phyloP scores from a whole-genome alignment of 23 tunicate genomes.

The Corella eumyota region DNA sequence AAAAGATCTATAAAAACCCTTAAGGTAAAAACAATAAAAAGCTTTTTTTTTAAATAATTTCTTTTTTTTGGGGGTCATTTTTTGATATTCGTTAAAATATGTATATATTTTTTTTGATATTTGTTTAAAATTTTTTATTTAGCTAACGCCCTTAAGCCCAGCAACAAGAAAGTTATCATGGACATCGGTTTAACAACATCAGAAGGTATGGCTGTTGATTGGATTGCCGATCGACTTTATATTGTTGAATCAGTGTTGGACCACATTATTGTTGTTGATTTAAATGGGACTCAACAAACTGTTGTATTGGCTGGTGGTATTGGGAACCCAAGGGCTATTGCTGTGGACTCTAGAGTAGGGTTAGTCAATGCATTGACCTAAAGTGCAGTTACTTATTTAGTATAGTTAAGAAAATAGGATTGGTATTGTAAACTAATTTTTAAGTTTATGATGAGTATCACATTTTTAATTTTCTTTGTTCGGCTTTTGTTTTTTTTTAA shows the following conservation, averaged over 20 bases:
- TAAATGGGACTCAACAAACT: conserved; percentile 42
- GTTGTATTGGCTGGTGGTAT: conserved; percentile 55
- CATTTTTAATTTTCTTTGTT: too few species aligned
- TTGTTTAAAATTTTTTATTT: background rate
- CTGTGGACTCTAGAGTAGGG: conserved; percentile 70
- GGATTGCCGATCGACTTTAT: conserved; percentile 68
- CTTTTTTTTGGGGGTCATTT: too few species aligned
- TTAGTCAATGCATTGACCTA: conserved; percentile 1
- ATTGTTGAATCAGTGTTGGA: conserved; percentile 49
- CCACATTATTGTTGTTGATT: conserved; percentile 40
- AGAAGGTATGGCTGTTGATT: conserved; percentile 78
- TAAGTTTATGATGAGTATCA: too few species aligned
- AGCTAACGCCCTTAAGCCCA: conserved; percentile 24
- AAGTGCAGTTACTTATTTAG: too few species aligned
- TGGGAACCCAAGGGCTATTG: conserved; percentile 57
- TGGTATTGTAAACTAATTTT: too few species aligned
- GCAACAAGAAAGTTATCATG: conserved; percentile 23
- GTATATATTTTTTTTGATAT: too few species aligned
- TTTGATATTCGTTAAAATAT: too few species aligned
- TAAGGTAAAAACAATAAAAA: too few species aligned
- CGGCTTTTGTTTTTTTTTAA: too few species aligned
- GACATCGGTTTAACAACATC: conserved; percentile 25
- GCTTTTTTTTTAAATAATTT: too few species aligned
- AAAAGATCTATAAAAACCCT: too few species aligned
- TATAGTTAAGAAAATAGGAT: too few species aligned